Evolutionary conservation across 2,888 invertebrate species (phyloP).

Genomic region (Nezara viridula): DNA sequence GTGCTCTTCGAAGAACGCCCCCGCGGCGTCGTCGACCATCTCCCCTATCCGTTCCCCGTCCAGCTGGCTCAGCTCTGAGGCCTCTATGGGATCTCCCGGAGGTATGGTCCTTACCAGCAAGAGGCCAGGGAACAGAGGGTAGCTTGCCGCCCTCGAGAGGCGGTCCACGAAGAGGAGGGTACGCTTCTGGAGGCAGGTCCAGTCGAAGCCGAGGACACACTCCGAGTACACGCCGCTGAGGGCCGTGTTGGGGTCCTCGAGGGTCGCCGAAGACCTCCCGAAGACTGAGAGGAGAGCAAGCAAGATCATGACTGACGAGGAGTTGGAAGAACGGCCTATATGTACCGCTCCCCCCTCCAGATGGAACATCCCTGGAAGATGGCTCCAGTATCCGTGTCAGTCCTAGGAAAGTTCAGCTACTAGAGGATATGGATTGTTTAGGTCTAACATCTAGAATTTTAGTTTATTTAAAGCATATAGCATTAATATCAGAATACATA

Average conservation of each 20-base stretch:
- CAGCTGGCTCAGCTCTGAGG: constrained; percentile 59
- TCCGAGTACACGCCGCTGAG: constrained; percentile 73
- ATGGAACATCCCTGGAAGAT: too few relatives aligned
- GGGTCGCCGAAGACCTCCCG: neutral
- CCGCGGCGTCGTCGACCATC: constrained; percentile 70
- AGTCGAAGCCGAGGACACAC: constrained; percentile 74
- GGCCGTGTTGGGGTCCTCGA: constrained; percentile 67
- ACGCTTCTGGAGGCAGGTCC: constrained; percentile 74
- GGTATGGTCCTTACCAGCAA: neutral
- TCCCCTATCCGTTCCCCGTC: constrained; percentile 68
- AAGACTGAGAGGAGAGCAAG: neutral
- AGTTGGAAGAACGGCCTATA: neutral
- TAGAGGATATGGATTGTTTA: too few relatives aligned
- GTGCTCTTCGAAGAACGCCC: constrained; percentile 74
- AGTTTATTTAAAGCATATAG: too few relatives aligned
- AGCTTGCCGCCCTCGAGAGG: constrained; percentile 70
- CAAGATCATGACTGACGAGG: constrained; percentile 3
- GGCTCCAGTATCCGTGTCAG: neutral
- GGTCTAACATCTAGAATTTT: too few relatives aligned
- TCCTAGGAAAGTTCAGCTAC: neutral
- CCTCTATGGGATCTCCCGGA: neutral
- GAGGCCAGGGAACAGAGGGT: constrained; percentile 60
- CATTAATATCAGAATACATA: too few relatives aligned
- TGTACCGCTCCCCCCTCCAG: neutral
- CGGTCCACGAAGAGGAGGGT: constrained; percentile 74